phyloP scores from a whole-genome alignment of 2,797 vertebrate species.

The Taenioides sp. region DNA sequence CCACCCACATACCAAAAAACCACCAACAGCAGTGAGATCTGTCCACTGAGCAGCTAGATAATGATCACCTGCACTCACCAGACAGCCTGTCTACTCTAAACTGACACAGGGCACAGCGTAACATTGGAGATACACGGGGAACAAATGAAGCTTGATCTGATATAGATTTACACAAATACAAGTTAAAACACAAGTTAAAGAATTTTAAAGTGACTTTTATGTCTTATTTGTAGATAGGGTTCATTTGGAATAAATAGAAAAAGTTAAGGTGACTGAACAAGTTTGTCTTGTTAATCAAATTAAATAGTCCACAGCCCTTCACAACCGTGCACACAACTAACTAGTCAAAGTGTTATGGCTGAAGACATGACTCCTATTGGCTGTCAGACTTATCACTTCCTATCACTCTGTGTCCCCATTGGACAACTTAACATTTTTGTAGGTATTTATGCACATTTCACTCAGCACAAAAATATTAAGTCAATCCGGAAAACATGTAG shows the following conservation, averaged over 20 bases:
- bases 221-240: neutral
- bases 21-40: conserved; percentile 59
- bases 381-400: neutral
- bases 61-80: conserved; percentile 63
- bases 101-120: conserved; percentile 52
- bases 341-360: neutral
- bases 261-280: neutral
- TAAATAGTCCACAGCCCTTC: neutral
- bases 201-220: neutral
- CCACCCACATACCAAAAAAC: conserved; percentile 59
- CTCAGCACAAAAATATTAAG: too few species aligned
- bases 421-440: neutral
- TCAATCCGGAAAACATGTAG: neutral
- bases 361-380: neutral
- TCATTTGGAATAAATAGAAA: neutral
- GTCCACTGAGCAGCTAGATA: conserved; percentile 61
- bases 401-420: neutral
- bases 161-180: neutral
- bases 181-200: neutral
- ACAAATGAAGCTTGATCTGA: neutral
- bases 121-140: neutral
- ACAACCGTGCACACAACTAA: neutral
- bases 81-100: conserved; percentile 69
- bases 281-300: neutral
- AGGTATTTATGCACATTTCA: neutral